Evolutionary conservation across 2,113 vertebrate genomes (phyloP), one percentile per base, ranked within the genome.

Genomic region (Podarcis muralis): DNA sequence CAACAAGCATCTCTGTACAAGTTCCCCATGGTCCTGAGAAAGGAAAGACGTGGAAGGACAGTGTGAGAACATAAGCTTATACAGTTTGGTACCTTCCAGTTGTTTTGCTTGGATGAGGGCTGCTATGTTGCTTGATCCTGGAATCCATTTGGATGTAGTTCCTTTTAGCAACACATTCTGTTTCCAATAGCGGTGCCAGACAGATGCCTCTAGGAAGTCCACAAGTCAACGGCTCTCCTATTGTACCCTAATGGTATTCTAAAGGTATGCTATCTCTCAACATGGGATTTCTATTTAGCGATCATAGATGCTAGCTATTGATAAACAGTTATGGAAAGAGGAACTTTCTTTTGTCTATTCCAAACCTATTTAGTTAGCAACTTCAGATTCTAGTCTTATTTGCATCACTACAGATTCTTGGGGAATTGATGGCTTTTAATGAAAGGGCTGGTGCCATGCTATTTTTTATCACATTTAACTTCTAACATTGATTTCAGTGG

Each of bases 1-100:
- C 98, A 98, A 37, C 96, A 79, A 59, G 95, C 84, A 75, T 98
- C 94, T 91, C 93, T 94, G 87, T 97, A 97, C 81, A 98, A 92
- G 65, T 94, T 93, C 57, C 95, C 91, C 95, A 97, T 95, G 1
- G 96, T 87, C 97, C 98, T 98, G 84, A 30, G 43, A 90, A 93
- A 77, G 87, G 25, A 35, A 94, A 87, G 0, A 80, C 30, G 62
- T 86, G 84, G 68, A 90, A 83, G 32, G 75, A 5, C 3, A 5
- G 1, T 69, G 53, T 85, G 32, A 66, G 6, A 83, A 53, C 40
- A 75, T 62, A 43, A 76, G 22, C 30, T 76, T 4, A n/a, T n/a
- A 72, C 15, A 4, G 23, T 9, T 69, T 15, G 69, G 11, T n/a
- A n/a, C 30, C n/a, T 72, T n/a, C 3, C 30, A 13, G 9, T 72